These are phyloP conservation scores for Erynnis tages DNA, from an alignment of 2,888 invertebrate genomes.

Conservation along the genomic window DNA sequence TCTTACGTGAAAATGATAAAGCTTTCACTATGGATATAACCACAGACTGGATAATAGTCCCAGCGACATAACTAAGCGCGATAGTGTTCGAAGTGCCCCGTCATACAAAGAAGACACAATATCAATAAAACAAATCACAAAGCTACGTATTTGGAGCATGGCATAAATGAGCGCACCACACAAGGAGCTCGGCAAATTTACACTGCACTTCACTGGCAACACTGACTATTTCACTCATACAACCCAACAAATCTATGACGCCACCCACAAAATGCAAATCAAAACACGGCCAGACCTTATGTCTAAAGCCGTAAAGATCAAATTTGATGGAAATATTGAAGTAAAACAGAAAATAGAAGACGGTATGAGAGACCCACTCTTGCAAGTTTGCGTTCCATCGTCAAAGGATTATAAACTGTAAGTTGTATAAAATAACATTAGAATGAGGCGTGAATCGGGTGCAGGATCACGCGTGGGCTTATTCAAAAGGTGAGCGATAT, in stretches of 20 bases:
- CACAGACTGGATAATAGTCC: too few species aligned
- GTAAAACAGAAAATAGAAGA: conserved; percentile 35
- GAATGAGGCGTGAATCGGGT: conserved; percentile 37
- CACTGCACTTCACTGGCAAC: conserved; percentile 72
- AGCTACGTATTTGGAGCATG: conserved; percentile 50
- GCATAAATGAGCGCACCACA: conserved; percentile 66
- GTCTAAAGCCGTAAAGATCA: conserved; percentile 32
- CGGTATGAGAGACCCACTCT: conserved; percentile 51
- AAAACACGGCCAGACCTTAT: conserved; percentile 32
- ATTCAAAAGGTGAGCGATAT: conserved; percentile 48
- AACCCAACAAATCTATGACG: conserved; percentile 38
- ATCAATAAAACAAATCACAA: conserved; percentile 65
- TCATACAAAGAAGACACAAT: conserved; percentile 27
- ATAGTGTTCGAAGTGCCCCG: conserved; percentile 13
- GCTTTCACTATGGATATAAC: conserved; percentile 2
- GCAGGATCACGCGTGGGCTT: conserved; percentile 46
- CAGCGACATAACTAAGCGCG: conserved; percentile 15
- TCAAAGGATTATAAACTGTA: conserved; percentile 64
- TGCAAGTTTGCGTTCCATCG: conserved; percentile 47
- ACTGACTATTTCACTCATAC: conserved; percentile 69
- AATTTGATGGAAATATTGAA: conserved; percentile 26
- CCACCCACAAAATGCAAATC: conserved; percentile 2
- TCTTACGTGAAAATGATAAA: conserved; percentile 10
- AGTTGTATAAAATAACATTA: conserved; percentile 45
- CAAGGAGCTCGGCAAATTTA: conserved; percentile 73